A percentile compares a stretch with the other conserved stretches of the same genome.
phyloP scores from a whole-genome alignment of 2,888 invertebrate genomes.

The Yponomeuta malinellus region DNA sequence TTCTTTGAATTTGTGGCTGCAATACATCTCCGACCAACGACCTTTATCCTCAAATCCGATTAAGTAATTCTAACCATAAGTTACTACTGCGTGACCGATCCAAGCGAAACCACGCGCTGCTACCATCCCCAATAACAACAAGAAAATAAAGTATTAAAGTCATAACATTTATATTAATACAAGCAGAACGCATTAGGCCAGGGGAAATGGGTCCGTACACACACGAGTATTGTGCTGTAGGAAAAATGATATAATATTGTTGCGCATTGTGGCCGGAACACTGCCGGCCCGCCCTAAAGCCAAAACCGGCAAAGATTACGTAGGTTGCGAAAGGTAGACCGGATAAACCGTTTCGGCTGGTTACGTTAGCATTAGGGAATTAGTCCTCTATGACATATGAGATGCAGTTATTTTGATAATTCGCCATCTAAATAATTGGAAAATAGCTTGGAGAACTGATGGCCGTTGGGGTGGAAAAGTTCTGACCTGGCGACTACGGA shows the following conservation, averaged over 20 bases:
- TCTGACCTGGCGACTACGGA: too few relatives aligned
- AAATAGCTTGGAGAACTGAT: too few relatives aligned
- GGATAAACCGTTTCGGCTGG: background rate
- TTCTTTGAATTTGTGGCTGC: too few relatives aligned
- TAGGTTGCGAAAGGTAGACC: background rate
- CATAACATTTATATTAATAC: constrained; percentile 46
- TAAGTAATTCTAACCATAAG: too few relatives aligned
- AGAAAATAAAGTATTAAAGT: constrained; percentile 38
- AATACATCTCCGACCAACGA: too few relatives aligned
- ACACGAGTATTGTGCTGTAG: constrained; percentile 51
- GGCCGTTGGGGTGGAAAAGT: too few relatives aligned
- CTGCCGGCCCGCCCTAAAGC: constrained; percentile 49
- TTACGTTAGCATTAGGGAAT: background rate
- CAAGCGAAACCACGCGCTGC: background rate
- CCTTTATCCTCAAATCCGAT: too few relatives aligned
- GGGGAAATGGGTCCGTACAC: constrained; percentile 60
- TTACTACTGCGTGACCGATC: too few relatives aligned
- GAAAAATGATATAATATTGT: constrained; percentile 74
- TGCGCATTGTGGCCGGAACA: constrained; percentile 65
- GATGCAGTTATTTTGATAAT: too few relatives aligned
- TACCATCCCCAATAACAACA: constrained; percentile 20
- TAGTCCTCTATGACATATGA: too few relatives aligned
- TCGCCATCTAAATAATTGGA: too few relatives aligned
- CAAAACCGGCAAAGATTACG: constrained; percentile 30
- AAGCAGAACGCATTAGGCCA: constrained; percentile 58